Percentiles rank a stretch among this genome's conserved stretches.
Conservation (phyloP, 2,797 vertebrate genomes). For the Clamator glandarius region DNA sequence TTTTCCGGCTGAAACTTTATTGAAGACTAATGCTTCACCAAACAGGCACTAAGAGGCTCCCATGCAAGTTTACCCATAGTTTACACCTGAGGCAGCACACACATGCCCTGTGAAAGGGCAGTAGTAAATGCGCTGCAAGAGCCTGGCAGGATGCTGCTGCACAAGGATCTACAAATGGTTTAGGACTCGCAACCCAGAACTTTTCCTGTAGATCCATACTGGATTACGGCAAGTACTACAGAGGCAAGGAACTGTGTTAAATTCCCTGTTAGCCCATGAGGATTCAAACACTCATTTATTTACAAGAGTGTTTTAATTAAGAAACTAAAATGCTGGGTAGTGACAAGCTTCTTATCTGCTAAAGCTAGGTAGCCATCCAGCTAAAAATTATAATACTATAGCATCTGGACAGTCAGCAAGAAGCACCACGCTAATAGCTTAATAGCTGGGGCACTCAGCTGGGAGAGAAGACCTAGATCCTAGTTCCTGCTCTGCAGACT, state of each 20-base stretch:
- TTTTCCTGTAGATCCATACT: neutral
- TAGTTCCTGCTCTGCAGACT: neutral
- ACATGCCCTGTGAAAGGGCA: accelerated
- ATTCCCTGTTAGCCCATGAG: neutral
- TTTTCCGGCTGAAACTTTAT: neutral
- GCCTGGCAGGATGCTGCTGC: neutral
- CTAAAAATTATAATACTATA: neutral
- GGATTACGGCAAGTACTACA: neutral
- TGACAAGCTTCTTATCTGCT: neutral
- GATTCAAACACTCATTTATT: neutral
- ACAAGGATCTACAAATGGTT: neutral
- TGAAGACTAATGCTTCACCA: neutral
- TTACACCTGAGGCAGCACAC: neutral
- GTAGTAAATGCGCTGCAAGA: neutral
- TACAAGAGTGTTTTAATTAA: conserved; percentile 1
- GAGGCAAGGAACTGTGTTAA: neutral
- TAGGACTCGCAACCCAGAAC: neutral
- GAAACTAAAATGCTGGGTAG: neutral
- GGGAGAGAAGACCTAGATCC: neutral
- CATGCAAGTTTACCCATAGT: neutral
- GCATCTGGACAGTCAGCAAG: neutral
- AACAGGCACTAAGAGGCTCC: accelerated
- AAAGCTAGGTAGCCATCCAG: neutral
- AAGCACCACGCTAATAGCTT: neutral
- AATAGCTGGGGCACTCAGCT: neutral